Conservation (phyloP, 2,113 vertebrate species). For the Emydocephalus ijimae region DNA sequence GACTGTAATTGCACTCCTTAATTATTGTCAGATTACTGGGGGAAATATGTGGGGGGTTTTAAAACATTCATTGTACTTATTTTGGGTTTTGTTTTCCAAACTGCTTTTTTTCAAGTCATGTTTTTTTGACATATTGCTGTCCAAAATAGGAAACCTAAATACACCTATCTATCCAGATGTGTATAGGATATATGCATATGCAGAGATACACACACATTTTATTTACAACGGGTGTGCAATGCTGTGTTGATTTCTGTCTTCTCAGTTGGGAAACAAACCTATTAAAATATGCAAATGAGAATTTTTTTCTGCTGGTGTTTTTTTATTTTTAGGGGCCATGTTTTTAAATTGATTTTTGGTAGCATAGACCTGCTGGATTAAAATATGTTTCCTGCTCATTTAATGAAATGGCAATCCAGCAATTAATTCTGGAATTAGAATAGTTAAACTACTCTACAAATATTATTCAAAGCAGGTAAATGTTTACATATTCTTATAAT, state of each 20-base stretch:
- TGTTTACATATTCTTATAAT: background rate
- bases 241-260: conserved; percentile 51
- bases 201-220: conserved; percentile 50
- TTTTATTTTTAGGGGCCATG: conserved; percentile 38
- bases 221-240: background rate
- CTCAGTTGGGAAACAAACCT: conserved; percentile 41
- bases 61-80: conserved; percentile 27
- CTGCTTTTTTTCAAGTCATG: background rate
- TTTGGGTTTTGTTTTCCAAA: conserved; percentile 49
- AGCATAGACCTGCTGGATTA: background rate
- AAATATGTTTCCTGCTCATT: background rate
- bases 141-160: conserved; percentile 10
- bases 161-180: conserved; percentile 24
- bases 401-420: background rate
- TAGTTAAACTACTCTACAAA: background rate
- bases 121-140: conserved; percentile 28
- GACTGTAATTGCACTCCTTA: conserved; percentile 50
- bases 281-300: conserved; percentile 46
- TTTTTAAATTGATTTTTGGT: background rate
- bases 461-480: background rate
- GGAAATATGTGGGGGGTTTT: conserved; percentile 10
- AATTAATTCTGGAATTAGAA: conserved; percentile 2
- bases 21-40: conserved; percentile 33
- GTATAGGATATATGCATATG: conserved; percentile 50
- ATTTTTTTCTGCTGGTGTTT: conserved; percentile 38